These are phyloP conservation scores for Hemitrygon akajei DNA, from an alignment of 2,797 vertebrate species.

Conservation along the genomic window DNA sequence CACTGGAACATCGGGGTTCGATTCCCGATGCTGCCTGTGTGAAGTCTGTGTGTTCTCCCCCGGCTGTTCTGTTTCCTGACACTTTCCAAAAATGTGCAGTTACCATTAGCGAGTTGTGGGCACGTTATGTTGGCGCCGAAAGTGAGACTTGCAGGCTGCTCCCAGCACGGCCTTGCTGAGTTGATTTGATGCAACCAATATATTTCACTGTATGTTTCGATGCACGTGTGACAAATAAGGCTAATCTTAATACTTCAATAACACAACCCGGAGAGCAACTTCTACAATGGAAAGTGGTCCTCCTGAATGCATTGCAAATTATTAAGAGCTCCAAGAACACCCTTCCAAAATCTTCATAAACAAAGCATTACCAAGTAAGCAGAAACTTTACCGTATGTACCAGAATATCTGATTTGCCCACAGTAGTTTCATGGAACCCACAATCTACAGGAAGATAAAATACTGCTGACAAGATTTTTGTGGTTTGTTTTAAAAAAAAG, in stretches of 20 bases:
- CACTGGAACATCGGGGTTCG: too few species aligned
- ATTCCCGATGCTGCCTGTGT: too few species aligned
- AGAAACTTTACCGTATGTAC: not conserved
- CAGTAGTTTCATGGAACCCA: not conserved
- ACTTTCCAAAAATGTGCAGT: too few species aligned
- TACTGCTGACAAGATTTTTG: not conserved
- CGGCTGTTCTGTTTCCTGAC: too few species aligned
- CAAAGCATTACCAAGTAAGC: conserved; percentile 1
- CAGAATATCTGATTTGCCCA: not conserved
- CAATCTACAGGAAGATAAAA: not conserved
- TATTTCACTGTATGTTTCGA: too few species aligned
- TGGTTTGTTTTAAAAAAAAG: not conserved
- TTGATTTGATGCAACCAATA: too few species aligned
- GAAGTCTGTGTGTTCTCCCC: too few species aligned
- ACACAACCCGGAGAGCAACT: not conserved
- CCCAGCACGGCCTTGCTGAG: too few species aligned
- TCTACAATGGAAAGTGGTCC: not conserved
- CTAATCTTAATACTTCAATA: not conserved
- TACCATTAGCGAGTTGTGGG: too few species aligned
- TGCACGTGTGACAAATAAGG: too few species aligned
- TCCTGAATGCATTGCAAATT: not conserved
- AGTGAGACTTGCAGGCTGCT: too few species aligned
- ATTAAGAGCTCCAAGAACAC: not conserved
- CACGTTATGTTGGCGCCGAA: too few species aligned
- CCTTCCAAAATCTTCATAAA: not conserved